These are phyloP conservation scores for Psittacula cyanocephala DNA, from an alignment of 2,113 vertebrate species.

Conservation along the genomic window DNA sequence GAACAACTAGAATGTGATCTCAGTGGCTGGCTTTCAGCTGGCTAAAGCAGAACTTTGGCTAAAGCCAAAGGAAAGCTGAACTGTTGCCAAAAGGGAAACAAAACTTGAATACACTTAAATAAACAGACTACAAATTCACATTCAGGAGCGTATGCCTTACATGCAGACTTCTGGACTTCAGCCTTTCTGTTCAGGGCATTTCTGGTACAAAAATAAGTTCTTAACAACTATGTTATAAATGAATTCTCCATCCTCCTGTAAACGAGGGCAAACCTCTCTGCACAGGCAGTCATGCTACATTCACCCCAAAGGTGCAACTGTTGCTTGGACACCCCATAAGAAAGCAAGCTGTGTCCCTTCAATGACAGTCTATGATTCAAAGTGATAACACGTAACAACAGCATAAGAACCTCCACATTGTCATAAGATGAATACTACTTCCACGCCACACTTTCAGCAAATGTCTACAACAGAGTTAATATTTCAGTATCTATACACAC, in stretches of 20 bases:
- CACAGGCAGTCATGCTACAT: not conserved
- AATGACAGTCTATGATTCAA: not conserved
- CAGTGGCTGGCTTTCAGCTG: not conserved
- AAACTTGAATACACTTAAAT: not conserved
- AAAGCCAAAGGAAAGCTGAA: not conserved
- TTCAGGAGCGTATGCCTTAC: not conserved
- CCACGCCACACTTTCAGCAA: not conserved
- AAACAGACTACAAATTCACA: not conserved
- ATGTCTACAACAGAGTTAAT: not conserved
- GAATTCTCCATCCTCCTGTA: not conserved
- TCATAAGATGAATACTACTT: not conserved
- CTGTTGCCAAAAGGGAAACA: constrained; percentile 3
- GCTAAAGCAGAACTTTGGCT: not conserved
- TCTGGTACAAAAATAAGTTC: not conserved
- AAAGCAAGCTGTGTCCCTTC: not conserved
- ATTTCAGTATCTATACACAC: not conserved
- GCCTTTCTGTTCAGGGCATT: not conserved
- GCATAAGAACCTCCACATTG: not conserved
- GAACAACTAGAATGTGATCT: not conserved
- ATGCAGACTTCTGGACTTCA: not conserved
- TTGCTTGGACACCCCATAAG: not conserved
- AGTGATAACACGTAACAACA: rapidly evolving
- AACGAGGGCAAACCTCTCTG: not conserved
- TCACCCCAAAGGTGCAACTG: not conserved
- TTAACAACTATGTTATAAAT: not conserved